Percentiles rank a stretch among this genome's conserved stretches.
Evolutionary conservation across 2,888 invertebrate species (phyloP).

Genomic region (Hirtodrosophila histrioides): DNA sequence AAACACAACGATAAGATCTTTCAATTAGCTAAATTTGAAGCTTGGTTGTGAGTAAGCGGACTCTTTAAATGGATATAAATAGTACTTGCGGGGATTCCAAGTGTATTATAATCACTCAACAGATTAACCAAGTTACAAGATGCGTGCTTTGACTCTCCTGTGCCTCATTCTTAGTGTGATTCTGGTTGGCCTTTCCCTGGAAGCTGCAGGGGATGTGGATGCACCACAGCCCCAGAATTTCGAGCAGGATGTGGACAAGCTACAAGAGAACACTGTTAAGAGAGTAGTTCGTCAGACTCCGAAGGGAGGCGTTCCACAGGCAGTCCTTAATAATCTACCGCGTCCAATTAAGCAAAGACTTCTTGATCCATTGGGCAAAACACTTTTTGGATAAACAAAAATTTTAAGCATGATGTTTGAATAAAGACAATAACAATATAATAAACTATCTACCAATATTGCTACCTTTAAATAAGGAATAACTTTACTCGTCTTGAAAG

Average conservation of each 20-base stretch:
- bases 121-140: constrained; percentile 17
- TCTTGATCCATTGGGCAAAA: too few species aligned
- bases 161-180: constrained; percentile 15
- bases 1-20: constrained; percentile 33
- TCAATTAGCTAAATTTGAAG: constrained; percentile 39
- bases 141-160: constrained; percentile 19
- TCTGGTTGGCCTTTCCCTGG: constrained; percentile 8
- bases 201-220: constrained; percentile 8
- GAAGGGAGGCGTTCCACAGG: too few species aligned
- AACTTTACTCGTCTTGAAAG: too few species aligned
- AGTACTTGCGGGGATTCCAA: not conserved
- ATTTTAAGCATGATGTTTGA: not conserved
- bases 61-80: constrained; percentile 36
- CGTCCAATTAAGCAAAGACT: too few species aligned
- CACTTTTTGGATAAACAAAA: too few species aligned
- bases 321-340: too few species aligned
- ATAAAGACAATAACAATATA: constrained; percentile 26
- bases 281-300: constrained; percentile 34
- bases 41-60: constrained; percentile 4
- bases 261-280: constrained; percentile 6
- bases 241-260: constrained; percentile 10
- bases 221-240: constrained; percentile 2
- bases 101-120: not conserved
- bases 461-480: too few species aligned
- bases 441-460: constrained; percentile 15